A percentile compares a stretch with the other conserved stretches of the same genome.
These are phyloP conservation scores for Zele albiditarsus DNA, from an alignment of 2,888 invertebrate genomes.

Conservation along the genomic window DNA sequence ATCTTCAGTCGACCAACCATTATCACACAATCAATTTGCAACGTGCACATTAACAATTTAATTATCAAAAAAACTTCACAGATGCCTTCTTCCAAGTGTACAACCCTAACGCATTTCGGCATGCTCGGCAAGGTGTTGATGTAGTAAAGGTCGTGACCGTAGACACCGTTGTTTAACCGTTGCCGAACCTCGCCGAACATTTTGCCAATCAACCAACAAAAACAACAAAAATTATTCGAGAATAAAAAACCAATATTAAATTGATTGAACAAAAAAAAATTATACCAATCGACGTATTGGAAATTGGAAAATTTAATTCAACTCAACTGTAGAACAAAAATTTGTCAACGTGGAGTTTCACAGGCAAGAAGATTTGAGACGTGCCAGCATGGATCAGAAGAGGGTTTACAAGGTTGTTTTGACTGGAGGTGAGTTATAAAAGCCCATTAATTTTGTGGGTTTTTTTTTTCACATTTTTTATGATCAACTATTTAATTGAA, in stretches of 20 bases:
- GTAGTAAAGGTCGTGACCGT: constrained; percentile 62
- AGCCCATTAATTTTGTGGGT: constrained; percentile 6
- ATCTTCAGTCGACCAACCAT: constrained; percentile 26
- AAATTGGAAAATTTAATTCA: constrained; percentile 1
- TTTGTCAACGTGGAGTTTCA: constrained; percentile 35
- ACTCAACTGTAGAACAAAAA: neutral
- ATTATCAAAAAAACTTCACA: constrained; percentile 27
- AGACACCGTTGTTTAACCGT: constrained; percentile 53
- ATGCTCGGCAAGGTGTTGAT: constrained; percentile 64
- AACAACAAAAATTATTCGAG: neutral
- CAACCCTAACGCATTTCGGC: constrained; percentile 45
- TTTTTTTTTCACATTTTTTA: neutral
- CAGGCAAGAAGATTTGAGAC: constrained; percentile 40
- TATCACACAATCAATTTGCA: neutral
- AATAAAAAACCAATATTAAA: neutral
- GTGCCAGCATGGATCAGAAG: constrained; percentile 75
- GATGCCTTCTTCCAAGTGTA: constrained; percentile 58
- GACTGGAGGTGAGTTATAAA: constrained; percentile 85
- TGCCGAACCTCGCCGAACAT: constrained; percentile 35
- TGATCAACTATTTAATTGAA: neutral
- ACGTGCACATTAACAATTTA: neutral
- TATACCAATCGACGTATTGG: neutral
- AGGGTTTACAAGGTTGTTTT: constrained; percentile 89
- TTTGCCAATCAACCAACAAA: neutral
- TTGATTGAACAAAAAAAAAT: constrained; percentile 24